Evolutionary conservation across 1,140 invertebrate genomes (phyloP).

Genomic region (Plectrocnemia conspersa): DNA sequence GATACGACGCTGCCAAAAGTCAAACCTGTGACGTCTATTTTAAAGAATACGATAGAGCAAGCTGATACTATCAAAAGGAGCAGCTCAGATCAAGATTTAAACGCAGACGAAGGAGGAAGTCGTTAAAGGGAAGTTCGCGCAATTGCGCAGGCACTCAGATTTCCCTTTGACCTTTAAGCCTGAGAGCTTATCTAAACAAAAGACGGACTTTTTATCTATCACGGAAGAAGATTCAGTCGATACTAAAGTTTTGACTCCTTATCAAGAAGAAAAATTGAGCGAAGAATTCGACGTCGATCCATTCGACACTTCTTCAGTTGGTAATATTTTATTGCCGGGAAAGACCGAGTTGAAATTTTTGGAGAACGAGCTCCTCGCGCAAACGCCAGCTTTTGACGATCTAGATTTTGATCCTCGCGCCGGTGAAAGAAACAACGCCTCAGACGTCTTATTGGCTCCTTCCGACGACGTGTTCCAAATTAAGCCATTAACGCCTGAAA

Average conservation of each 20-base stretch:
- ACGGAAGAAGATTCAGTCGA: constrained; percentile 54
- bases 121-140: constrained; percentile 40
- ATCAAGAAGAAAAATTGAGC: constrained; percentile 39
- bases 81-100: constrained; percentile 58
- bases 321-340: constrained; percentile 59
- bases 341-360: constrained; percentile 70
- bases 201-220: constrained; percentile 56
- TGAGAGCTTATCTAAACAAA: constrained; percentile 31
- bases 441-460: constrained; percentile 51
- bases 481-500: constrained; percentile 62
- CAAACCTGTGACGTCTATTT: constrained; percentile 35
- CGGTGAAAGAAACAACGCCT: constrained; percentile 40
- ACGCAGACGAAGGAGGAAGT: constrained; percentile 45
- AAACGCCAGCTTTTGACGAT: constrained; percentile 48
- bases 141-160: constrained; percentile 46
- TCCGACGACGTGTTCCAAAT: constrained; percentile 60
- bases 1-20: constrained; percentile 57
- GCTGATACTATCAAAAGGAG: constrained; percentile 39
- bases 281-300: constrained; percentile 60
- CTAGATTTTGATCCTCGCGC: constrained; percentile 56
- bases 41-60: constrained; percentile 26
- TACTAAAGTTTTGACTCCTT: constrained; percentile 56
- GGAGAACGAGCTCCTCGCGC: constrained; percentile 59
- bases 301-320: constrained; percentile 77
- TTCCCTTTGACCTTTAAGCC: constrained; percentile 39